Evolutionary conservation across 2,797 vertebrate species (phyloP).

Genomic region (Sebastes taczanowskii): DNA sequence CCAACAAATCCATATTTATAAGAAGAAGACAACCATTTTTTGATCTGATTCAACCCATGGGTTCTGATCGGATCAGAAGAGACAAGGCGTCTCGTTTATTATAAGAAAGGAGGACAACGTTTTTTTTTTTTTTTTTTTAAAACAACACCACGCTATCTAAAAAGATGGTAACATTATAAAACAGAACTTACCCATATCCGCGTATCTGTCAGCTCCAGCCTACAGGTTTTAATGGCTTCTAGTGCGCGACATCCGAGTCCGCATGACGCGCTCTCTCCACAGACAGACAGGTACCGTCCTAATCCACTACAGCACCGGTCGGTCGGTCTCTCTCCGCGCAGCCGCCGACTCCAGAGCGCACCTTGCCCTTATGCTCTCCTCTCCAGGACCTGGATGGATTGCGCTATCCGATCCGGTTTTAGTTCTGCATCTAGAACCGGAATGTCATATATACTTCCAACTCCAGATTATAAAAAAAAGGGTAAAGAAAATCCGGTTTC

Average conservation of each 20-base stretch:
- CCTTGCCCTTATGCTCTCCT: conserved; percentile 73
- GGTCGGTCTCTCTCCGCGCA: conserved; percentile 68
- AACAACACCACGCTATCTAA: conserved; percentile 8
- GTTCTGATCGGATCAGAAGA: background rate
- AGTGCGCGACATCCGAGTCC: conserved; percentile 77
- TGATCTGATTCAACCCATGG: background rate
- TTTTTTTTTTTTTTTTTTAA: background rate
- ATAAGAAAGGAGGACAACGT: background rate
- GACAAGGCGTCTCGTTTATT: background rate
- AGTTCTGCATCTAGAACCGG: conserved; percentile 55
- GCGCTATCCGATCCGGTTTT: conserved; percentile 56
- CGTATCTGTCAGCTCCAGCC: conserved; percentile 79
- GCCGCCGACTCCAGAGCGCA: conserved; percentile 75
- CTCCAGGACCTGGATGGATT: conserved; percentile 62
- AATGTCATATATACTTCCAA: conserved; percentile 72
- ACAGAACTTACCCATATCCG: conserved; percentile 83
- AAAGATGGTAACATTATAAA: background rate
- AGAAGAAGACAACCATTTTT: background rate
- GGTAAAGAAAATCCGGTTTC: conserved; percentile 24
- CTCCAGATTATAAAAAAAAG: conserved; percentile 42
- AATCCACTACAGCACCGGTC: conserved; percentile 57
- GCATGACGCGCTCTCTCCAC: conserved; percentile 79
- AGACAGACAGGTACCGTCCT: conserved; percentile 75
- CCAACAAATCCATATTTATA: background rate
- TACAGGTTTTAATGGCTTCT: conserved; percentile 81